A percentile compares a stretch with the other conserved stretches of the same genome.
These are phyloP conservation scores for Phoenicopterus ruber DNA, from an alignment of 2,113 vertebrate species.

Conservation along the genomic window DNA sequence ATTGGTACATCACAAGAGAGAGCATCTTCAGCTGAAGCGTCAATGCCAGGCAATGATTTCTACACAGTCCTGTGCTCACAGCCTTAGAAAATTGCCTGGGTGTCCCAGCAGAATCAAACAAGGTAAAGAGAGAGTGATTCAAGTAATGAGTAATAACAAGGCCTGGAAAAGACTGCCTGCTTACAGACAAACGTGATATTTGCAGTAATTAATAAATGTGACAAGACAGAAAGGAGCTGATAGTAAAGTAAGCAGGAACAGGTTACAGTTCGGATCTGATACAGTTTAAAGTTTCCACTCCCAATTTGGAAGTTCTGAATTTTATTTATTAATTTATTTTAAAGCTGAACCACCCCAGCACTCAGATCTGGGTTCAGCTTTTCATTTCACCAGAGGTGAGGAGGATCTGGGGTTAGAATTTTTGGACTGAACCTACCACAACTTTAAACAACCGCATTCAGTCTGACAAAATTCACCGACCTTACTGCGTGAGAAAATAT, in stretches of 20 bases:
- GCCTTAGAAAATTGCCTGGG: constrained; percentile 16
- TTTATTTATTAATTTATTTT: background rate
- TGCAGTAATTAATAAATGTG: background rate
- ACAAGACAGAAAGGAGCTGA: background rate
- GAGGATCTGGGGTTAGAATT: background rate
- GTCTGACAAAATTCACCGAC: background rate
- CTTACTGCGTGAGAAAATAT: background rate
- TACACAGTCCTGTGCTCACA: background rate
- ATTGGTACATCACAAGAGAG: background rate
- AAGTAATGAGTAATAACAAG: background rate
- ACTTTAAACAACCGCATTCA: background rate
- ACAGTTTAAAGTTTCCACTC: background rate
- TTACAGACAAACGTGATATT: background rate
- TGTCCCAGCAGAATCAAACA: background rate
- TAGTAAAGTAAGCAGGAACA: background rate
- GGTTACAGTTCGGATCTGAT: background rate
- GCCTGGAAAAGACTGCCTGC: background rate
- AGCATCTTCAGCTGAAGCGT: background rate
- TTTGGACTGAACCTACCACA: background rate
- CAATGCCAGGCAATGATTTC: background rate
- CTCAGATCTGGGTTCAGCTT: background rate
- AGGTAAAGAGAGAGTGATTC: background rate
- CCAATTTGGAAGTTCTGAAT: background rate
- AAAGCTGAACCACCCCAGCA: background rate
- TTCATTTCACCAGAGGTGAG: background rate